Evolutionary conservation across 92 coral and sea anemone species (phyloP), one percentile per base, ranked within the genome.

Genomic region (Palythoa heliodiscus): DNA sequence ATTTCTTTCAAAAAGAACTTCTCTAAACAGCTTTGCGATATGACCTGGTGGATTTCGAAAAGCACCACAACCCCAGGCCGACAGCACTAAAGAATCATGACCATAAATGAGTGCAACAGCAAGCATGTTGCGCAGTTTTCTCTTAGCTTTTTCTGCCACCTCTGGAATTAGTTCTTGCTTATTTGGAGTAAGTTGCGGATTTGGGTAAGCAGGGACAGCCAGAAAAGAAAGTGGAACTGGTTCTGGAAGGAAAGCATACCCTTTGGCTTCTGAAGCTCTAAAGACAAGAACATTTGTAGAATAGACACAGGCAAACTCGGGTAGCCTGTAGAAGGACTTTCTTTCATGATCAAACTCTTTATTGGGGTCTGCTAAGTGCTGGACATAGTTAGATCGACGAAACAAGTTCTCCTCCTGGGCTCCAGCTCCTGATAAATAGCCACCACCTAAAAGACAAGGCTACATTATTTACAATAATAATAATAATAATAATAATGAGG

Each of bases 21-120:
- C 93, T 73, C 88, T 88, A 47, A 94, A 94, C 20, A 94, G 85
- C 82, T 87, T 85, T 23, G 98, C 98, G 60, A 94, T 55, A 83
- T 94, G 98, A 37, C 84, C 55, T 12, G 98, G 92, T 11, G 98
- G 98, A 75, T 94, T 94, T 79, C 98, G 77, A 60, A 94, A 94
- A 61, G 98, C 98, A 4, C 98, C 98, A 82, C 98, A 94, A 2
- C 98, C 98, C 91, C 93, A 91, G 3, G 98, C 98, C 48, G 98
- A 94, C 60, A 94, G 43, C 47, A 94, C 98, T 19, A 94, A 89
- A 1, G 95, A 88, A 55, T 94, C 95, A 79, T 94, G 98, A 8
- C 90, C 93, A 43, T 92, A 82, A 12, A 75, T 24, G 68, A 92
- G 87, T 25, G 92, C 98, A 54, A 90, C 87, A 7, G 95, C 86